These are phyloP conservation scores for Ceuthmochares aereus DNA, from an alignment of 2,113 vertebrate species.

Conservation along the genomic window DNA sequence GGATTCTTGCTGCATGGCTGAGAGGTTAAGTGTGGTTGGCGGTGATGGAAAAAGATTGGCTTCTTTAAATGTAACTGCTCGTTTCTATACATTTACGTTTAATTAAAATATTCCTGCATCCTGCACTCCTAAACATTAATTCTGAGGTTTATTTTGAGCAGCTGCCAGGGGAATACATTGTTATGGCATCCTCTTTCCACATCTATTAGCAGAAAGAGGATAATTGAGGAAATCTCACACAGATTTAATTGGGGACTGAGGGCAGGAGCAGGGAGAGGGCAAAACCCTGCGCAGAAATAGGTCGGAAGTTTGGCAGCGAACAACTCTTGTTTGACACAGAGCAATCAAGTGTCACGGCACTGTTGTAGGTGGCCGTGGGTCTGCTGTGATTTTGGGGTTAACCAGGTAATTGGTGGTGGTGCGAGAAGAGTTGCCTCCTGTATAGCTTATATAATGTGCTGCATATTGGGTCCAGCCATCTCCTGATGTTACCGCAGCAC, in stretches of 20 bases:
- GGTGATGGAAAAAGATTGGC: slow-evolving; percentile 9
- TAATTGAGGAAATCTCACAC: slow-evolving; percentile 64
- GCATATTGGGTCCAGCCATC: not conserved
- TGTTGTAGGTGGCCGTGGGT: not conserved
- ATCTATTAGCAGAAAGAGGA: slow-evolving; percentile 61
- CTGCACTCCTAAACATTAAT: slow-evolving; percentile 23
- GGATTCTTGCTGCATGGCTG: not conserved
- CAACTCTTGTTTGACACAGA: not conserved
- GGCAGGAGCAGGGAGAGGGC: slow-evolving; percentile 16
- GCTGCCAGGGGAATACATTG: slow-evolving; percentile 58
- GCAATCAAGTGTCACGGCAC: not conserved
- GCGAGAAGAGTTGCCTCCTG: not conserved
- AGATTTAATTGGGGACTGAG: slow-evolving; percentile 64
- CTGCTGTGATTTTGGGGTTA: not conserved
- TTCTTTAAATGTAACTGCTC: not conserved
- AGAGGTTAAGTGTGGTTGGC: slow-evolving; percentile 14
- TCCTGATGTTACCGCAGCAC: not conserved
- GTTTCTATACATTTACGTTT: not conserved
- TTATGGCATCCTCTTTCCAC: slow-evolving; percentile 60
- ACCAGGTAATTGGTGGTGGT: not conserved
- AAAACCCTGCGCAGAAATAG: not conserved
- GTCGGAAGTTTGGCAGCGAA: not conserved
- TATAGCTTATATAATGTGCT: fast-evolving
- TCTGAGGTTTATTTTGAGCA: slow-evolving; percentile 50
- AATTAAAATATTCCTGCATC: slow-evolving; percentile 49